Evolutionary conservation across 2,797 vertebrate species (phyloP).

Genomic region (Diplodus puntazzo): DNA sequence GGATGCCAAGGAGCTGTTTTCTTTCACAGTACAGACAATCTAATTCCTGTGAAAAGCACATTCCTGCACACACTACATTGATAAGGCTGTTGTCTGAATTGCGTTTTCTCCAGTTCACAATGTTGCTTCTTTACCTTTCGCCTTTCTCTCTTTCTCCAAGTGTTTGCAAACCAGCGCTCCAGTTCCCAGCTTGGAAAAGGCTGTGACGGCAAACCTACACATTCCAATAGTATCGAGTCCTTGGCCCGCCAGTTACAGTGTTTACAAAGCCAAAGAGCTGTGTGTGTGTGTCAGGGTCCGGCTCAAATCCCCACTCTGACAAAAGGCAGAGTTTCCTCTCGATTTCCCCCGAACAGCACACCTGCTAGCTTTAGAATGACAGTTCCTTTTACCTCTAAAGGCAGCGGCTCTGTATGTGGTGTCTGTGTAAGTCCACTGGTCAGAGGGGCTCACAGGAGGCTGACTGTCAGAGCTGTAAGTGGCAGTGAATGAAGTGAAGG

Average conservation of each 20-base stretch:
- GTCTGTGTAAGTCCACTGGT: slow-evolving; percentile 19
- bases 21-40: not conserved
- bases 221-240: not conserved
- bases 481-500: slow-evolving; percentile 40
- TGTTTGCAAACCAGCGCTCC: not conserved
- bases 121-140: too few relatives aligned
- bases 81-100: not conserved
- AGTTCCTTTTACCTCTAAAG: slow-evolving; percentile 1
- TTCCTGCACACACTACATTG: too few relatives aligned
- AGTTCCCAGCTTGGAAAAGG: not conserved
- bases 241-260: not conserved
- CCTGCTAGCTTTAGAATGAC: not conserved
- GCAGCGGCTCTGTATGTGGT: slow-evolving; percentile 30
- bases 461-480: slow-evolving; percentile 39
- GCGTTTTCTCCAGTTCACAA: too few relatives aligned
- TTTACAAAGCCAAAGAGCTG: not conserved
- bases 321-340: not conserved
- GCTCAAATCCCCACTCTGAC: not conserved
- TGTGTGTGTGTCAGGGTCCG: not conserved
- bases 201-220: not conserved
- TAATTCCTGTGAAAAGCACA: too few relatives aligned
- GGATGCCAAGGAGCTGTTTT: not conserved
- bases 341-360: not conserved
- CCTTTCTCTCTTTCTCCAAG: too few relatives aligned
- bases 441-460: slow-evolving; percentile 9